Evolutionary conservation across 2,797 vertebrate species (phyloP).

Genomic region (Anguilla megastoma): DNA sequence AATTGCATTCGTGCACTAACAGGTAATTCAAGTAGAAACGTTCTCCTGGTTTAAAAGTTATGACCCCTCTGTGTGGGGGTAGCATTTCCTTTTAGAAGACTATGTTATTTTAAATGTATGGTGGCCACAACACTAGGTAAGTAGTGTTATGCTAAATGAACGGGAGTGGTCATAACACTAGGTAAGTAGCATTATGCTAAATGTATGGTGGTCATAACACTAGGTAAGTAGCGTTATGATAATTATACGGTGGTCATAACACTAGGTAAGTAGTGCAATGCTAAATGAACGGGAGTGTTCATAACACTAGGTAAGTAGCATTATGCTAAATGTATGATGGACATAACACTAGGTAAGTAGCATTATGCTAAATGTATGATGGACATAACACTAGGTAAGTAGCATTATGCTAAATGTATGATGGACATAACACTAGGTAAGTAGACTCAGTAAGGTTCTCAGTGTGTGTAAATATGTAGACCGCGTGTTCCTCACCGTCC

Average conservation of each 20-base stretch:
- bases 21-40: neutral
- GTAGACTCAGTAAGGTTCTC: neutral
- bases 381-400: too few relatives aligned
- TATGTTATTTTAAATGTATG: too few relatives aligned
- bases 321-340: neutral
- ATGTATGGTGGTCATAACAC: neutral
- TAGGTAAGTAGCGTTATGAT: too few relatives aligned
- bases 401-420: neutral
- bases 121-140: too few relatives aligned
- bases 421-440: too few relatives aligned
- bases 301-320: neutral
- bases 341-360: too few relatives aligned
- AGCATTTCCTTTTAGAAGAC: neutral
- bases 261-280: neutral
- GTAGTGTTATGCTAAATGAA: neutral
- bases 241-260: too few relatives aligned
- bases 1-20: neutral
- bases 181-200: neutral
- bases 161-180: neutral
- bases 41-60: neutral
- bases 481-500: slow-evolving; percentile 69
- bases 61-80: neutral
- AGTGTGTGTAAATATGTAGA: neutral
- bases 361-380: neutral
- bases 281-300: neutral